These are phyloP conservation scores for Tipula vernalis DNA, from an alignment of 2,888 invertebrate species.

Conservation along the genomic window DNA sequence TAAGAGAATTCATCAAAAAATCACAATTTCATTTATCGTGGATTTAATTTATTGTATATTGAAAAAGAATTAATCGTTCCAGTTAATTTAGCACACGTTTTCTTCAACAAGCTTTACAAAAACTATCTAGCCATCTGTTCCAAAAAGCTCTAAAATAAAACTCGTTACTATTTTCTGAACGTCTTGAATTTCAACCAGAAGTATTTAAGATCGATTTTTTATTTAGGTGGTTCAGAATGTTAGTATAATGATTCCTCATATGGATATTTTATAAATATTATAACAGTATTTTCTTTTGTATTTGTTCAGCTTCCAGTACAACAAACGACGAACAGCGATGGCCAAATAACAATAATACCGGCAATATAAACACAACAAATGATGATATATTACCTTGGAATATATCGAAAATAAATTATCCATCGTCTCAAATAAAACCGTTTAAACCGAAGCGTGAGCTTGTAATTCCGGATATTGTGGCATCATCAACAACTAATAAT, in stretches of 20 bases:
- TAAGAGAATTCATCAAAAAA: too few relatives aligned
- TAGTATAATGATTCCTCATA: not conserved
- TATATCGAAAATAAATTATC: slow-evolving; percentile 9
- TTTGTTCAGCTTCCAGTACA: not conserved
- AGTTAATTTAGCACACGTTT: too few relatives aligned
- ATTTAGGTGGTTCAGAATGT: not conserved
- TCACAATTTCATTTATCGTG: too few relatives aligned
- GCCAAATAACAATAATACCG: not conserved
- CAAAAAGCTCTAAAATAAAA: too few relatives aligned
- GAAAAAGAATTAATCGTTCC: too few relatives aligned
- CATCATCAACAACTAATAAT: not conserved
- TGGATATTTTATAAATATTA: too few relatives aligned
- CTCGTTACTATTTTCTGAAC: too few relatives aligned
- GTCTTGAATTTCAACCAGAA: too few relatives aligned
- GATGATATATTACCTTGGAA: slow-evolving; percentile 12
- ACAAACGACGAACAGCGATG: not conserved
- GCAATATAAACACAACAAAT: not conserved
- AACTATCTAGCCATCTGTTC: too few relatives aligned
- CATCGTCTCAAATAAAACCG: not conserved
- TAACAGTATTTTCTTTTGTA: not conserved
- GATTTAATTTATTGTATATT: too few relatives aligned
- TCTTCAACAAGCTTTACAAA: too few relatives aligned
- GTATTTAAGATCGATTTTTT: too few relatives aligned
- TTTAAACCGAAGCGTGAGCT: slow-evolving; percentile 9
- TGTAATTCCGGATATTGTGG: not conserved